These are phyloP conservation scores for Amphibalanus amphitrite DNA, from an alignment of 1,140 invertebrate species.

Conservation along the genomic window DNA sequence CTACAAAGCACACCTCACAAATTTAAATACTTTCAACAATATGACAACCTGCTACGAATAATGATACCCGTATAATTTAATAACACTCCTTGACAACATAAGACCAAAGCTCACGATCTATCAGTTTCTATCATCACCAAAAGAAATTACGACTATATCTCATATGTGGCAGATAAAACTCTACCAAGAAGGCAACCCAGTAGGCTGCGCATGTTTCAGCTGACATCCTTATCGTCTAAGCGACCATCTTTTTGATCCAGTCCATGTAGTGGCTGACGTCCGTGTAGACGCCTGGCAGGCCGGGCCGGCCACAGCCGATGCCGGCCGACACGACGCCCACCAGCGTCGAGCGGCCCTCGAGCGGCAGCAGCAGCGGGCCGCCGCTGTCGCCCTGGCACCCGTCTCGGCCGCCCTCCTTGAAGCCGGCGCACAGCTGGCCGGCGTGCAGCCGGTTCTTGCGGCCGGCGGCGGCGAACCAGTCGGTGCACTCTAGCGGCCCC, in stretches of 20 bases:
- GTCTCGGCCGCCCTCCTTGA: constrained; percentile 15
- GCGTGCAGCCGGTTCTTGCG: constrained; percentile 8
- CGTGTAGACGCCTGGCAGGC: not conserved
- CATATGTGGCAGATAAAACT: too few relatives aligned
- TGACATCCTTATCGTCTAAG: too few relatives aligned
- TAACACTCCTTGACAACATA: too few relatives aligned
- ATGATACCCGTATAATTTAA: too few relatives aligned
- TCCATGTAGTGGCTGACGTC: not conserved
- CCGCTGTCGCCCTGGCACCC: constrained; percentile 41
- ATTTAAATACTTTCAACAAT: too few relatives aligned
- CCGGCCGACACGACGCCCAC: not conserved
- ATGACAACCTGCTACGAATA: too few relatives aligned
- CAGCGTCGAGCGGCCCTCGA: not conserved
- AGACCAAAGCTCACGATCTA: too few relatives aligned
- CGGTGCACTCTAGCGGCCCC: not conserved
- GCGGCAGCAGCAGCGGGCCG: constrained; percentile 15
- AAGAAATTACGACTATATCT: too few relatives aligned
- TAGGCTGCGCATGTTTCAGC: too few relatives aligned
- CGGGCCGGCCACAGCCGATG: not conserved
- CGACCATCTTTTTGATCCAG: not conserved
- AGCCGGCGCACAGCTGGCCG: constrained; percentile 13
- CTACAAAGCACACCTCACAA: too few relatives aligned
- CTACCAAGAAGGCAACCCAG: too few relatives aligned
- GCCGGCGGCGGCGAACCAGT: constrained; percentile 4
- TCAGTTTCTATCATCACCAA: too few relatives aligned